Base-by-base conservation (phyloP, 2,113 vertebrate species). In the Zosterops hypoxanthus region DNA sequence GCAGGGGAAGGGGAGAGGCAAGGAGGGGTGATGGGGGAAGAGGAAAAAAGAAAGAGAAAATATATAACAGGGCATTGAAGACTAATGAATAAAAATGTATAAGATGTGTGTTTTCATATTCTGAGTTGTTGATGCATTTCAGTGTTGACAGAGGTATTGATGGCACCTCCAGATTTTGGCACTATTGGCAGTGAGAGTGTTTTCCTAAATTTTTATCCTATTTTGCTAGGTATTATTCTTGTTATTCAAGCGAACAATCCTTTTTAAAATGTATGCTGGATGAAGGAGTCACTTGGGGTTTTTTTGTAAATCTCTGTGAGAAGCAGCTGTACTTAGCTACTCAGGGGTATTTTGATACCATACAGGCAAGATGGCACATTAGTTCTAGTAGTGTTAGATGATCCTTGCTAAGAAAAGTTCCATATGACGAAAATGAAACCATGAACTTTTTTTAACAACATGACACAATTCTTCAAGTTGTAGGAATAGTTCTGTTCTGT, bases 401-500 rank as follows among this genome's bases (percentile, higher is more conserved):
- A 93, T 68, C 44, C n/a, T 83, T 39, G 68, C 75, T 92, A 92
- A 82, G 88, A 91, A 80, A 94, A 88, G 66, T 52, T 95, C 41
- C 60, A 26, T 41, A 29, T n/a, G 25, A 86, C 56, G 93, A 90
- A 92, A 96, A 88, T 55, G 56, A 92, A 90, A 90, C 22, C 52
- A 77, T 44, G 42, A 70, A 52, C 88, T 86, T 93, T 90, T 96
- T 96, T 86, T 60, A 95, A 92, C 29, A 9, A n/a, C 46, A 70
- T 92, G 79, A 94, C 41, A 81, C 52, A 63, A 63, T 86, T 66
- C 64, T 82, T 88, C 64, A 70, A 86, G 71, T 60, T 63, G 70
- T 52, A 95, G 66, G 73, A 94, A 93, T 69, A 91, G 72, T 53
- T 90, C 47, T 77, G 14, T 82, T 87, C 47, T 65, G 66, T 64